These are phyloP conservation scores for Ametastegia equiseti DNA, from an alignment of 2,888 invertebrate genomes.

Conservation along the genomic window DNA sequence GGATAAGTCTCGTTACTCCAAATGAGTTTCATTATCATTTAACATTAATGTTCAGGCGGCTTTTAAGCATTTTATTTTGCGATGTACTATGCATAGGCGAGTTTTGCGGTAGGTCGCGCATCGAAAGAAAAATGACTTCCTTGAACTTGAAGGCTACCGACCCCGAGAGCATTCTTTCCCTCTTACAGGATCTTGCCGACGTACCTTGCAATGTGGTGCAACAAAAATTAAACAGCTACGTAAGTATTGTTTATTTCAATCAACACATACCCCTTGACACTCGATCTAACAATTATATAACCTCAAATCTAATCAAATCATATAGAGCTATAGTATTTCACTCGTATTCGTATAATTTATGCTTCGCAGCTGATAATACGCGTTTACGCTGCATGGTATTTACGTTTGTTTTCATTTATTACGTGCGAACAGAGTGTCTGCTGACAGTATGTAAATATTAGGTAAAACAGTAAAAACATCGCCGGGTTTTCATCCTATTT, in stretches of 20 bases:
- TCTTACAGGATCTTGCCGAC: conserved; percentile 65
- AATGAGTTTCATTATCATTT: conserved; percentile 25
- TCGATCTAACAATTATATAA: conserved; percentile 21
- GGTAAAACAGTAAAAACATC: not conserved
- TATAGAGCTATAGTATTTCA: not conserved
- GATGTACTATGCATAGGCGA: conserved; percentile 48
- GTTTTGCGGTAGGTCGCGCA: conserved; percentile 49
- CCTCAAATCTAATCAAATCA: conserved; percentile 11
- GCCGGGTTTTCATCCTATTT: not conserved
- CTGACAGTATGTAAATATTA: conserved; percentile 32
- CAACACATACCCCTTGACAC: not conserved
- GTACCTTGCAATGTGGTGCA: conserved; percentile 76
- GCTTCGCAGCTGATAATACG: not conserved
- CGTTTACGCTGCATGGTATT: not conserved
- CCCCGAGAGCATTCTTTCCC: conserved; percentile 58
- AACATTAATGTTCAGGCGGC: conserved; percentile 44
- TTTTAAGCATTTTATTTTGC: conserved; percentile 47
- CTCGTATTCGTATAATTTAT: not conserved
- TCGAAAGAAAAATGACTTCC: conserved; percentile 55
- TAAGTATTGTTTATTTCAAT: conserved; percentile 70
- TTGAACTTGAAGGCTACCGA: conserved; percentile 49
- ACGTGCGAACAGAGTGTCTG: not conserved
- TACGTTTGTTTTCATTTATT: conserved; percentile 32
- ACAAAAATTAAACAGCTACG: conserved; percentile 80
- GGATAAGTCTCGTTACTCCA: not conserved